Base-by-base conservation (phyloP, 1,140 invertebrate species). In the silkworm (Bombyx mori) region DNA sequence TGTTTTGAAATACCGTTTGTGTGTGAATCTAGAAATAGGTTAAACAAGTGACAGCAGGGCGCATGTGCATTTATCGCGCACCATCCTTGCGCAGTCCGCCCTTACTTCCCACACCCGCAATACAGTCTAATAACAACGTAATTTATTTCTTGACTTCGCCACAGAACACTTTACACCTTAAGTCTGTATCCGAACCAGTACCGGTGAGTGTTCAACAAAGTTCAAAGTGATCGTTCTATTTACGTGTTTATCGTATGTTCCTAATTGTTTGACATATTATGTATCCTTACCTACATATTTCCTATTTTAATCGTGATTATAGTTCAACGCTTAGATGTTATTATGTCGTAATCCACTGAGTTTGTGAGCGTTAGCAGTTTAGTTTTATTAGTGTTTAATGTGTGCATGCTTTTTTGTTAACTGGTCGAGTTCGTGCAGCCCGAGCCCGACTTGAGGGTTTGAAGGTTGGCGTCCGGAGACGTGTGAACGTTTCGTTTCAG, bases 381-480 rank as follows among this genome's bases (percentile, higher is more conserved):
- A 35, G 26, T 35, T 35, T 35, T 35, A 35, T 35, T 35, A 35
- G 26, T 35, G 26, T 35, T 35, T 77, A 83, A 74, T 79, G 75
- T 74, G 74, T 84, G 83, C 83, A 84, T 84, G 83, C 73, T 81
- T 81, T 60, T 79, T 69, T 86, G 77, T 86, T 56, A 66, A 58
- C 58, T 35, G 26, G 26, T 35, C 26, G 26, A 35, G 26, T 35
- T 5, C 50, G 50, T 8, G 50, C 50, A n/a, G 26, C 7, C 42
- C 8, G 18, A 35, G 26, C 42, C 42, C 50, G 50, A 5, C 12
- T 35, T 35, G 50, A 47, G 7, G 9, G 50, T 26, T 8, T 26
- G 61, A 57, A 55, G 63, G 57, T 69, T 79, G 74, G 66, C 58
- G 69, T 54, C 61, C 61, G 65, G 67, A 68, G 69, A 61, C 63